Evolutionary conservation across 2,888 invertebrate genomes (phyloP), one percentile per base, ranked within the genome.

Genomic region (Allygus modestus): DNA sequence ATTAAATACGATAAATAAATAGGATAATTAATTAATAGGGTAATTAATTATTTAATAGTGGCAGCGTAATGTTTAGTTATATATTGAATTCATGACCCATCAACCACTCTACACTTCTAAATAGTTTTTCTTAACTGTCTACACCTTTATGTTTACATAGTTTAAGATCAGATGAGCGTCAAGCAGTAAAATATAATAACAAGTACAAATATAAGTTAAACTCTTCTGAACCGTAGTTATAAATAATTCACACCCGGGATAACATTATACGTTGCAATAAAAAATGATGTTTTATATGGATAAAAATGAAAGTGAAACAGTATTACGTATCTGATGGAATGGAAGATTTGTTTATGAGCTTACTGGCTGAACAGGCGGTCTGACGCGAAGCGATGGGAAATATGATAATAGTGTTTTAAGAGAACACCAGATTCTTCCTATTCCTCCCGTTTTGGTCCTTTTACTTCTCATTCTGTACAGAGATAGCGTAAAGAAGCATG

Each of bases 281-380:
- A n/a, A n/a, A n/a, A n/a, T n/a, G n/a, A n/a, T n/a, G n/a, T n/a
- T n/a, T n/a, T n/a, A n/a, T n/a, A n/a, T n/a, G n/a, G 17, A 46
- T 1, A 46, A 46, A 46, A 9, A 15, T 15, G 46, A 11, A 46
- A 65, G 15, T 4, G 31, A 28, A 65, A 65, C 31, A 31, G 9
- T 2, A 65, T 65, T 28, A 28, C 7, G 65, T 26, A 31, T 65
- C 28, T 65, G 65, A 65, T 28, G 15, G 65, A 28, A 28, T 4
- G 65, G 65, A 28, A 28, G 65, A 65, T 65, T 65, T 65, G 65
- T 65, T 65, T 65, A 65, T 26, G 31, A 65, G 31, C 65, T 65
- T 65, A 5, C 28, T 28, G 26, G 17, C 23, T 23, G 17, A n/a
- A n/a, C n/a, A n/a, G n/a, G 7, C 58, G 20, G 23, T 20, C 23